These are phyloP conservation scores for Esox masquinongy DNA, from an alignment of 2,797 vertebrate genomes.

Conservation along the genomic window DNA sequence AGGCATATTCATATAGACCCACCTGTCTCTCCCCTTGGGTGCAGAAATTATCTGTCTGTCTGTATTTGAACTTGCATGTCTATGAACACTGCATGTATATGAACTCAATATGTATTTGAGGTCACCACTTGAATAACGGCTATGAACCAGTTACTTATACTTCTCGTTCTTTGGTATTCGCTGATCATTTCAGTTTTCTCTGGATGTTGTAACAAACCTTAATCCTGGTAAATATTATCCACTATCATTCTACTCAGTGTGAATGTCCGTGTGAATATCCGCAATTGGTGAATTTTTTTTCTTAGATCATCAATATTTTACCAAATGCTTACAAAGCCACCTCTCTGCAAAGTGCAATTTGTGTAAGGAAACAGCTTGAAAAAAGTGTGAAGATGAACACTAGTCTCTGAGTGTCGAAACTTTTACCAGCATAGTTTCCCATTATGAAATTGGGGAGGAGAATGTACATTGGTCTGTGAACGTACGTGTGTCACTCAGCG, in stretches of 20 bases:
- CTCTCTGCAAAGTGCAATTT: neutral
- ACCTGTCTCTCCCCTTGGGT: slow-evolving; percentile 2
- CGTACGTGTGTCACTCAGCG: too few relatives aligned
- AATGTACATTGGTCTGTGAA: too few relatives aligned
- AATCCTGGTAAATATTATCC: too few relatives aligned
- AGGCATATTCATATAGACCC: slow-evolving; percentile 27
- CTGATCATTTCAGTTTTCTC: neutral
- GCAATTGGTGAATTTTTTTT: neutral
- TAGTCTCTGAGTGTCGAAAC: neutral
- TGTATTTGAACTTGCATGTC: neutral
- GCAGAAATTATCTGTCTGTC: slow-evolving; percentile 18
- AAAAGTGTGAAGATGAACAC: neutral
- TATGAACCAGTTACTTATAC: neutral
- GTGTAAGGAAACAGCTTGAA: neutral
- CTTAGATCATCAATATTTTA: neutral
- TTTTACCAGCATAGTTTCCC: neutral
- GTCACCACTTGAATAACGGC: neutral
- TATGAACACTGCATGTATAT: neutral
- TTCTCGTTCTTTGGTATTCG: neutral
- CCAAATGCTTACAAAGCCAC: neutral
- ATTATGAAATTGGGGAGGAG: too few relatives aligned
- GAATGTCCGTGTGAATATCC: neutral
- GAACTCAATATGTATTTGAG: neutral
- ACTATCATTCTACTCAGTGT: neutral
- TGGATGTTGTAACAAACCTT: neutral